A percentile compares a stretch with the other conserved stretches of the same genome.
phyloP scores from a whole-genome alignment of 2,113 vertebrate species.

The Sinocyclocheilus maitianheensis region DNA sequence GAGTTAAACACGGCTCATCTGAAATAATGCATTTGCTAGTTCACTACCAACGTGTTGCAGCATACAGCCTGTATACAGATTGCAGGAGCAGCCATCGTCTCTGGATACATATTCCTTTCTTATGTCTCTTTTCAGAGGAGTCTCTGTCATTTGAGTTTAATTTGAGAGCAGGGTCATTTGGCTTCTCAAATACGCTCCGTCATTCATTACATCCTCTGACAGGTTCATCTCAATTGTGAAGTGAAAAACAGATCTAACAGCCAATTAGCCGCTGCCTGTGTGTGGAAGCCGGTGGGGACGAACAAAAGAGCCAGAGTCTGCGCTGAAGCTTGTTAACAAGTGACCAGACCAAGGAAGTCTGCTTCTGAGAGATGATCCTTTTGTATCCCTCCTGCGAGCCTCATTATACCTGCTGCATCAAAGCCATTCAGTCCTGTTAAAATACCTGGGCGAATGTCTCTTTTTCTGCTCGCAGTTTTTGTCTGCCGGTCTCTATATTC shows the following conservation, averaged over 20 bases:
- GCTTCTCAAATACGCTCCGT: slow-evolving; percentile 34
- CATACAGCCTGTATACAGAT: slow-evolving; percentile 27
- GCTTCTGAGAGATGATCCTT: slow-evolving; percentile 44
- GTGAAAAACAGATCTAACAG: slow-evolving; percentile 54
- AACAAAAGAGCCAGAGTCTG: slow-evolving; percentile 45
- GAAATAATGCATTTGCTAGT: slow-evolving; percentile 50
- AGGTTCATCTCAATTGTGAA: slow-evolving; percentile 52
- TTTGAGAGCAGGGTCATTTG: slow-evolving; percentile 43
- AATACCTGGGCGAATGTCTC: slow-evolving; percentile 41
- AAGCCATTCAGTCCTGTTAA: slow-evolving; percentile 44
- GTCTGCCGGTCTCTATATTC: slow-evolving; percentile 10
- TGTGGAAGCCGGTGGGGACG: slow-evolving; percentile 15
- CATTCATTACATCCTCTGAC: slow-evolving; percentile 48
- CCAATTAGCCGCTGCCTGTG: slow-evolving; percentile 51
- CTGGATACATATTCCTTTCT: slow-evolving; percentile 10
- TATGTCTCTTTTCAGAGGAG: slow-evolving; percentile 1
- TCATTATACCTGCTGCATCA: slow-evolving; percentile 55
- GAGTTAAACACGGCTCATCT: slow-evolving; percentile 56
- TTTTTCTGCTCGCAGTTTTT: slow-evolving; percentile 1
- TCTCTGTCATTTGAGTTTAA: slow-evolving; percentile 35
- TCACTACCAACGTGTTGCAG: slow-evolving; percentile 36
- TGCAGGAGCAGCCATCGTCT: slow-evolving; percentile 17
- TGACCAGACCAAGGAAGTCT: slow-evolving; percentile 40
- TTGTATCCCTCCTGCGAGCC: slow-evolving; percentile 37
- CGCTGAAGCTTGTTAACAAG: slow-evolving; percentile 55